Base-by-base conservation (phyloP, 1,140 invertebrate genomes). In the Whitmania pigra region DNA sequence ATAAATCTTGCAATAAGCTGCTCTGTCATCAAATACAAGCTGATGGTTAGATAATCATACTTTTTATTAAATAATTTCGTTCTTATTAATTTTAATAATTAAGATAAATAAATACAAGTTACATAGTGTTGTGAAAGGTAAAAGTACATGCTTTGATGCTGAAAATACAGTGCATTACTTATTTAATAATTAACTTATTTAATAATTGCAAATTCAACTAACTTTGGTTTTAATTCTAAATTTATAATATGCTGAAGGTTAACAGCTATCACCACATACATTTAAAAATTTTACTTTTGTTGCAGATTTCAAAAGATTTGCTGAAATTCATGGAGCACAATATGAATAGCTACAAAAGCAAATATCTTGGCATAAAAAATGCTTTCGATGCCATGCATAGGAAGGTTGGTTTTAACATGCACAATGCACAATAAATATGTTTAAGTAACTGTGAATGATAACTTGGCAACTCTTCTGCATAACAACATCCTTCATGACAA, bases 381-480 rank as follows among this genome's bases (percentile, higher is more conserved):
- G 57, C 17, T 22, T 53, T 57, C 29, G 17, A 74, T 69, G 31
- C 72, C 74, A 20, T 53, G 70, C 15, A 72, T 71, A 76, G 75
- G 27, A 76, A 76, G 63, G 72, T 77, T 54, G 75, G 73, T 27
- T 78, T 76, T 0, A 36, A 36, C 31, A 36, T 36, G 6, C 31
- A 36, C n/a, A n/a, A n/a, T n/a, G n/a, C n/a, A 36, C 31, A 36
- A 3, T 2, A 36, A 36, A 36, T 36, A 6, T 76, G 76, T 22
- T 79, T 78, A 72, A 79, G 76, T 73, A 80, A 78, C 0, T 75
- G 80, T 36, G 77, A 75, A 70, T 75, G 78, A 22, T n/a, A 7
- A 63, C 57, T 18, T 57, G 1, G 29, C 9, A 63, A 63, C 9
- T 22, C 0, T 63, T 22, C 18, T n/a, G n/a, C 29, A n/a, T 25